Evolutionary conservation across 2,113 vertebrate genomes (phyloP), one percentile per base, ranked within the genome.

Genomic region (Thoracochromis brauschi): DNA sequence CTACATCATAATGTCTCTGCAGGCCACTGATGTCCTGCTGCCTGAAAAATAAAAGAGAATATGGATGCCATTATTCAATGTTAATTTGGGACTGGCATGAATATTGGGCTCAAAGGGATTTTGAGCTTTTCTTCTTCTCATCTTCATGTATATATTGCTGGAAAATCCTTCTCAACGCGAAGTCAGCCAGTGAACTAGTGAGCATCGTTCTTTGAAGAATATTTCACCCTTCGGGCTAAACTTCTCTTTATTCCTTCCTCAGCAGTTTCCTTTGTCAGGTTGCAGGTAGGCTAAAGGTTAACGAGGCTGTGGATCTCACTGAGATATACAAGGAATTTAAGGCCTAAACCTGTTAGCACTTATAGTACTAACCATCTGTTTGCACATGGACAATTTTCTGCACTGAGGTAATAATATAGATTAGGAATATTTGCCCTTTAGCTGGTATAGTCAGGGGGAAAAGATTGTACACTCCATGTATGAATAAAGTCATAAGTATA

Each of bases 1-100:
- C 85, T 85, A 79, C 87, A 90, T 90, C 79, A 92, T 89, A 17
- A 81, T 63, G 21, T 85, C 92, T 92, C 91, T 87, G 24, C 91
- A 92, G 93, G 91, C 83, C 4, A 3, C 73, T 40, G 49, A 80
- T 81, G 81, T 84, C 89, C 87, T 84, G 82, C 89, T 92, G 87
- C 78, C 86, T 31, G 47, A 9, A 45, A 84, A 83, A 80, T 42
- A 35, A 89, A 81, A 85, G 51, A 91, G 94, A 92, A 95, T 93
- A 93, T 21, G 80, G 89, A 88, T 63, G 82, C 78, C 57, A 92
- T 93, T 93, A 92, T 91, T 83, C 71, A 82, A 93, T 93, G 87
- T 86, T 91, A 94, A 94, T 94, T 86, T 82, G 21, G 75, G 71
- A 90, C 85, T 93, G 89, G 89, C 82, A 85, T 89, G 79, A 90